Conservation (phyloP, 2,113 vertebrate species). For the Syngnathus floridae region DNA sequence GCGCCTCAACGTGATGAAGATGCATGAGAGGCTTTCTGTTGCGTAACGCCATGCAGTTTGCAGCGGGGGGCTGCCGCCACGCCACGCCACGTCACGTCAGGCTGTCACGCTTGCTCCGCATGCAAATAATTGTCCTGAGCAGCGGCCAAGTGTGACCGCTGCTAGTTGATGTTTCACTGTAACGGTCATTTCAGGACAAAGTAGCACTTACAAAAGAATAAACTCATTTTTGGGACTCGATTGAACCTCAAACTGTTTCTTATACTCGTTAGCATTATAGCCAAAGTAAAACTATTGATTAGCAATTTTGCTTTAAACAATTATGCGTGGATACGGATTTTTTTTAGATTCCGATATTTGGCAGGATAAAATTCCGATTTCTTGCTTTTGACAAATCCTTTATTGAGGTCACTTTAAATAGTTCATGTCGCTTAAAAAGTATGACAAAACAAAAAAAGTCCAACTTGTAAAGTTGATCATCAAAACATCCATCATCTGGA, state of each 20-base stretch:
- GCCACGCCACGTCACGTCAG: too few relatives aligned
- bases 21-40: not conserved
- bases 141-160: not conserved
- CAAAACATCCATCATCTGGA: conserved; percentile 4
- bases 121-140: not conserved
- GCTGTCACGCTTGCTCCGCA: not conserved
- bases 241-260: not conserved
- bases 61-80: not conserved
- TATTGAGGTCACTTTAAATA: conserved; percentile 48
- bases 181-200: not conserved
- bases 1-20: not conserved
- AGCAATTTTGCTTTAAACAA: too few relatives aligned
- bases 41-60: not conserved
- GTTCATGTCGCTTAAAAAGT: not conserved
- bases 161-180: not conserved
- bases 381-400: conserved; percentile 24
- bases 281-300: too few relatives aligned
- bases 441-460: conserved; percentile 22
- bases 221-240: not conserved
- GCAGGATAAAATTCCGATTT: too few relatives aligned
- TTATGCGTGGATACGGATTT: too few relatives aligned
- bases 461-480: conserved; percentile 53
- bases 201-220: not conserved
- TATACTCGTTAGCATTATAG: too few relatives aligned
- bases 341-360: too few relatives aligned